Base-by-base conservation (phyloP, 2,797 vertebrate species). In the Ceyx erithaca region DNA sequence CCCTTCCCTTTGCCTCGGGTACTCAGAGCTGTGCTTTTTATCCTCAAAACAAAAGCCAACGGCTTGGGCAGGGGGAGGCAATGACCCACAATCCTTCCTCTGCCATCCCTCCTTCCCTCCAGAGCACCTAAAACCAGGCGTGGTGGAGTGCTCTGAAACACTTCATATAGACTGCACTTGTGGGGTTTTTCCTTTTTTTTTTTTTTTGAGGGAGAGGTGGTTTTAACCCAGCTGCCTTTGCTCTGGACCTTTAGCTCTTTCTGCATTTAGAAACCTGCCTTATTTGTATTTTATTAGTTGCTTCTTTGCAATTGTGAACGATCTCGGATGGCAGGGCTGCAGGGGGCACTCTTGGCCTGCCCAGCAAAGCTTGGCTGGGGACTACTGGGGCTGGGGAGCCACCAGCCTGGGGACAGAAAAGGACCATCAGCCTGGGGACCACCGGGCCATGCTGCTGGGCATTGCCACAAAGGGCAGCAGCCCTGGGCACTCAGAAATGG, bases 311-410 rank as follows among this genome's bases (percentile, higher is more conserved):
- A 12, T n/a, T 14, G 37, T 2, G 5, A 17, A 1, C 33, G 12
- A 3, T 73, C 77, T 63, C 8, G 3, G 13, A 1, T 8, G 10
- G 33, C 7, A 20, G 30, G 88, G 76, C 97, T 97, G 97, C 96
- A 98, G 98, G 97, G 97, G 97, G 95, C 97, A 90, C 97, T 97
- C 92, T 96, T 95, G 90, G 80, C 93, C 97, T 97, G 94, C 89
- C 85, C 79, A 69, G 87, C 40, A 85, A n/a, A 71, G 31, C 31
- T 58, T 41, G 72, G 13, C 64, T 67, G 93, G 83, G 92, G 87
- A 95, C 93, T 93, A 89, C 77, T 35, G 14, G 19, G 16, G 17
- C 66, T 64, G 93, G 89, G 90, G 85, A 96, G 94, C 93, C 54
- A 87, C 81, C 43, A 19, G 28, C 5, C 52, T 7, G 26, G 66